Evolutionary conservation across 2,113 vertebrate genomes (phyloP).

Genomic region (Nematolebias whitei): DNA sequence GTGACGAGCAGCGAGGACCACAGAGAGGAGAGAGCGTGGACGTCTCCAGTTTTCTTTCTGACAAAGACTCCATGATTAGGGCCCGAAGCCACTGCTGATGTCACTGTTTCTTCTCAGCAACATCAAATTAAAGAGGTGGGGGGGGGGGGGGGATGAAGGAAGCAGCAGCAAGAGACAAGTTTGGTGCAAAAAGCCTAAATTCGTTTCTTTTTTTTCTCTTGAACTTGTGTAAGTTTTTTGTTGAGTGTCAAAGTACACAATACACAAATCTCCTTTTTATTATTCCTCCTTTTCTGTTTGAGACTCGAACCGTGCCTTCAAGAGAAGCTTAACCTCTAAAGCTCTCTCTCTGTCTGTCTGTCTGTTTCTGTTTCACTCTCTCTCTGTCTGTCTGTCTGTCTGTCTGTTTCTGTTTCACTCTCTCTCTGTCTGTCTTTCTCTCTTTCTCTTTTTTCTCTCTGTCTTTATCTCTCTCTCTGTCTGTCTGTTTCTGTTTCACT

Average conservation of each 20-base stretch:
- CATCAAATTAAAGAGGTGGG: conserved; percentile 43
- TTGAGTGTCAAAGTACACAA: conserved; percentile 48
- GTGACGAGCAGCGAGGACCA: conserved; percentile 31
- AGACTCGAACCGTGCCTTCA: conserved; percentile 42
- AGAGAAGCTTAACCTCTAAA: conserved; percentile 55
- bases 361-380: too few species aligned
- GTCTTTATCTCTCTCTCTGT: too few species aligned
- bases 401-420: too few species aligned
- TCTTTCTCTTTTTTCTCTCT: too few species aligned
- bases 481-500: too few species aligned
- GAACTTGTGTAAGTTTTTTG: conserved; percentile 49
- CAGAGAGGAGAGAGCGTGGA: conserved; percentile 28
- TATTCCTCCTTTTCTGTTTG: conserved; percentile 24
- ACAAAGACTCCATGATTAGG: conserved; percentile 60
- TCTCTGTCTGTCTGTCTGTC: too few species aligned
- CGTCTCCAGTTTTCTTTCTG: conserved; percentile 22
- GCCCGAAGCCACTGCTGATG: conserved; percentile 36
- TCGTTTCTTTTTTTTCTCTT: conserved; percentile 24
- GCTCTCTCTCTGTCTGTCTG: conserved; percentile 25
- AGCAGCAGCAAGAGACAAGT: conserved; percentile 12
- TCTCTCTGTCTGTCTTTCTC: too few species aligned
- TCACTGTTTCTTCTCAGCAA: conserved; percentile 19
- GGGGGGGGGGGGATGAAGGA: background rate
- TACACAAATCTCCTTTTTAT: conserved; percentile 33
- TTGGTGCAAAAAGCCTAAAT: conserved; percentile 11